Evolutionary conservation across 2,797 vertebrate genomes (phyloP).

Genomic region (Novumbra hubbsi): DNA sequence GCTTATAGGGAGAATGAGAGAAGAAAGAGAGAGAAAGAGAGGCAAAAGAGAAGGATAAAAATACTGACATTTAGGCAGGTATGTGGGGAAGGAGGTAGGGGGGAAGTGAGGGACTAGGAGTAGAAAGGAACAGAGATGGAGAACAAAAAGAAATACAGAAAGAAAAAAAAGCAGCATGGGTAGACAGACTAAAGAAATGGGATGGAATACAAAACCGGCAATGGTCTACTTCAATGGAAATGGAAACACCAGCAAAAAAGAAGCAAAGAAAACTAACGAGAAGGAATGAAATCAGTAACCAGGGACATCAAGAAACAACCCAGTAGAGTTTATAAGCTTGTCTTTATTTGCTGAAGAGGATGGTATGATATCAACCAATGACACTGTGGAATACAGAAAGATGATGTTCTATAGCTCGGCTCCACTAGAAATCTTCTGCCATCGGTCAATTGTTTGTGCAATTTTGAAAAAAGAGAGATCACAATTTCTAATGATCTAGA

Average conservation of each 20-base stretch:
- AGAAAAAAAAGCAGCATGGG: slow-evolving; percentile 1
- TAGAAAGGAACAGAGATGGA: slow-evolving; percentile 7
- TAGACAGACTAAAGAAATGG: background rate
- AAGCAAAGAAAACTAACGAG: background rate
- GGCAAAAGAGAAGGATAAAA: background rate
- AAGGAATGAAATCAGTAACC: slow-evolving; percentile 28
- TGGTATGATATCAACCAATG: slow-evolving; percentile 33
- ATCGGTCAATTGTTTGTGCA: slow-evolving; percentile 49
- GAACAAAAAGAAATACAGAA: background rate
- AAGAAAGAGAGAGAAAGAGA: slow-evolving; percentile 14
- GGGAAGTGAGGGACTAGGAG: slow-evolving; percentile 9
- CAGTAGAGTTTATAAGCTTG: slow-evolving; percentile 64
- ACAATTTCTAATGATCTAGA: slow-evolving; percentile 37
- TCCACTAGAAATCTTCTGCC: slow-evolving; percentile 48
- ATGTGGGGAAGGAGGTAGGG: too few relatives aligned
- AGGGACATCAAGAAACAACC: slow-evolving; percentile 15
- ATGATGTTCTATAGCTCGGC: slow-evolving; percentile 43
- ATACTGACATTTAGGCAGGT: background rate
- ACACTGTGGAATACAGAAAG: slow-evolving; percentile 54
- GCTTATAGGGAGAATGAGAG: slow-evolving; percentile 36
- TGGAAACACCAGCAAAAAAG: background rate
- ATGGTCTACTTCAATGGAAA: background rate
- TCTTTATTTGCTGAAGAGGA: slow-evolving; percentile 72
- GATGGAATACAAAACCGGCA: background rate
- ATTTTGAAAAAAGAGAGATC: slow-evolving; percentile 40